These are phyloP conservation scores for Sclerodermus sp. DNA, from an alignment of 2,888 invertebrate species.

Conservation along the genomic window DNA sequence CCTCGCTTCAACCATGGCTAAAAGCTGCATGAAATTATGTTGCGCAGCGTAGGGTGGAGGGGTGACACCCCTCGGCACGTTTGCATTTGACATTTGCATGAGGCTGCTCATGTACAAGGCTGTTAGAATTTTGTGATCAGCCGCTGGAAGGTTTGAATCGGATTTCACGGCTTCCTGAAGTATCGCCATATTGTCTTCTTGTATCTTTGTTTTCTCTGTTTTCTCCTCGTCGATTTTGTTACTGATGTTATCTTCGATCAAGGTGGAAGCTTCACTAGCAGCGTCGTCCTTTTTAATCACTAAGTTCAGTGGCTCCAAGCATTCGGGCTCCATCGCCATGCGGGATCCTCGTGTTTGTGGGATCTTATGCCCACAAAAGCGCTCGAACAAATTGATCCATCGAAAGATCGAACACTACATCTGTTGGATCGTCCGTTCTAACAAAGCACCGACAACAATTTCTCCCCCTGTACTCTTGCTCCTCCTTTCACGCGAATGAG, in stretches of 20 bases:
- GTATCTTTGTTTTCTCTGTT: constrained; percentile 28
- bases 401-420: constrained; percentile 2
- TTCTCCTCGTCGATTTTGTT: constrained; percentile 39
- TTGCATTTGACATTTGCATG: constrained; percentile 53
- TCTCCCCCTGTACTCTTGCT: too few relatives aligned
- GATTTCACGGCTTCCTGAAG: constrained; percentile 47
- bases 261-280: constrained; percentile 14
- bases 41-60: constrained; percentile 36
- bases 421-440: neutral
- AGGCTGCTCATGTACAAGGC: constrained; percentile 57
- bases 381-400: constrained; percentile 26
- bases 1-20: constrained; percentile 50
- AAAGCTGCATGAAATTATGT: constrained; percentile 49
- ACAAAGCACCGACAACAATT: too few relatives aligned
- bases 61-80: constrained; percentile 35
- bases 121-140: constrained; percentile 55
- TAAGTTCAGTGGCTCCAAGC: constrained; percentile 61
- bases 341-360: constrained; percentile 17
- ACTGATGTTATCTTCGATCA: constrained; percentile 16
- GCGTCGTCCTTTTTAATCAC: constrained; percentile 57
- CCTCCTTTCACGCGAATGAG: too few relatives aligned
- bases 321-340: constrained; percentile 56
- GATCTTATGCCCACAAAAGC: constrained; percentile 22
- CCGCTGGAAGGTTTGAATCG: constrained; percentile 38
- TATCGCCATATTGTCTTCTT: constrained; percentile 48